Evolutionary conservation across 1,140 invertebrate genomes (phyloP), one percentile per base, ranked within the genome.

Genomic region (Potamilus streckersoni): DNA sequence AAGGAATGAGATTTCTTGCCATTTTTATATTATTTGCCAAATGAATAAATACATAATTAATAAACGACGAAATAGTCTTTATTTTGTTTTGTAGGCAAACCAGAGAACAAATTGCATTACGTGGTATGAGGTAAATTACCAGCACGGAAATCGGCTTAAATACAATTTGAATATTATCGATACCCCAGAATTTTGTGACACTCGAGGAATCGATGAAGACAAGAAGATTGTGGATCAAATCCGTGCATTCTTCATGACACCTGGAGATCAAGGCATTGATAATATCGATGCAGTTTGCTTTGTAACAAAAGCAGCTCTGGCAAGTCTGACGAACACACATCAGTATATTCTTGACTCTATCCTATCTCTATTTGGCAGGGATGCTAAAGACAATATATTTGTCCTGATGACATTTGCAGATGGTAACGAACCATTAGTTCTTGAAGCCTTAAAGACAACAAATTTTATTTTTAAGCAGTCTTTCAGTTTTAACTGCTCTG

Each of bases 311-410:
- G 70, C 76, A 64, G 71, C 76, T 20, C 63, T 67, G 20, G 76
- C 76, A 23, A 49, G 76, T 2, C 49, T 78, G 20, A 78, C 76
- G 13, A 2, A 55, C 2, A 61, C 66, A 2, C 69, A 78, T 38
- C 67, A 59, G 23, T 83, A 83, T 57, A 79, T 82, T 17, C 80
- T 82, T n/a, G n/a, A 81, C 60, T 66, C 79, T 38, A 80, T 83
- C 15, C 57, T 82, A 59, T 75, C 81, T 5, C 16, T 83, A 19
- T 82, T 81, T 74, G 81, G 82, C 12, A 69, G 80, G 55, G 81
- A 83, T 65, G 78, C 83, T 20, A 71, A 63, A 59, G 20, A 80
- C 15, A 83, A 83, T 55, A 80, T 83, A 19, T 78, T 67, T 61
- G 56, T 75, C 2, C 23, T 83, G 66, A 74, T 81, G 38, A 80